Conservation (phyloP, 2,797 vertebrate species). For the Characodon lateralis region DNA sequence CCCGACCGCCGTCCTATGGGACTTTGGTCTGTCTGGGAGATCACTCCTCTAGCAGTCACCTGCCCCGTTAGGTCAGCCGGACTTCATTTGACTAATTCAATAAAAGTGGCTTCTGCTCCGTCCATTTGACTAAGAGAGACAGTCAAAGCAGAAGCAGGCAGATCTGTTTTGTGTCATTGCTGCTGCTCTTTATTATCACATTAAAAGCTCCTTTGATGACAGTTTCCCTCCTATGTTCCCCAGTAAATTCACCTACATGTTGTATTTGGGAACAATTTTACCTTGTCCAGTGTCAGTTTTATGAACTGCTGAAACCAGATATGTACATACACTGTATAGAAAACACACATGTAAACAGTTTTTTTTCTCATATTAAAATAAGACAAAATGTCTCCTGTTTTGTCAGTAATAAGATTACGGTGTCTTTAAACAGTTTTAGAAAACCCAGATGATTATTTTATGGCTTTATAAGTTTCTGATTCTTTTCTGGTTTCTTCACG, state of each 20-base stretch:
- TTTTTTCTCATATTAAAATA: background rate
- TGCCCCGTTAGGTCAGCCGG: conserved; percentile 68
- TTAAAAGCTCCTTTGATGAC: background rate
- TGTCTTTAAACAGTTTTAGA: background rate
- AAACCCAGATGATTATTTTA: background rate
- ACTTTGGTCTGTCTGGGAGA: conserved; percentile 43
- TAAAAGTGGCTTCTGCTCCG: conserved; percentile 48
- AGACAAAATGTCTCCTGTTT: background rate
- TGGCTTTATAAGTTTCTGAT: background rate
- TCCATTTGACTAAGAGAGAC: conserved; percentile 32
- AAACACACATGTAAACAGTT: background rate
- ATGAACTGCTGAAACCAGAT: background rate
- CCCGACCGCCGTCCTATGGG: conserved; percentile 23
- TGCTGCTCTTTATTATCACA: background rate
- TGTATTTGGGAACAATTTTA: background rate
- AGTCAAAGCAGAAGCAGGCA: conserved; percentile 18
- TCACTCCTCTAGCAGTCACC: conserved; percentile 46
- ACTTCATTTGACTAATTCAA: conserved; percentile 80
- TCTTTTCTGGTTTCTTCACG: background rate
- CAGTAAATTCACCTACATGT: background rate
- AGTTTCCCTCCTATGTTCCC: background rate
- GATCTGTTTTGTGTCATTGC: conserved; percentile 10
- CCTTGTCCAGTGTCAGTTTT: background rate
- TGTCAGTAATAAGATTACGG: background rate
- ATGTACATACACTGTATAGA: background rate